Evolutionary conservation across 2,113 vertebrate species (phyloP).

Genomic region (Manacus vitellinus): DNA sequence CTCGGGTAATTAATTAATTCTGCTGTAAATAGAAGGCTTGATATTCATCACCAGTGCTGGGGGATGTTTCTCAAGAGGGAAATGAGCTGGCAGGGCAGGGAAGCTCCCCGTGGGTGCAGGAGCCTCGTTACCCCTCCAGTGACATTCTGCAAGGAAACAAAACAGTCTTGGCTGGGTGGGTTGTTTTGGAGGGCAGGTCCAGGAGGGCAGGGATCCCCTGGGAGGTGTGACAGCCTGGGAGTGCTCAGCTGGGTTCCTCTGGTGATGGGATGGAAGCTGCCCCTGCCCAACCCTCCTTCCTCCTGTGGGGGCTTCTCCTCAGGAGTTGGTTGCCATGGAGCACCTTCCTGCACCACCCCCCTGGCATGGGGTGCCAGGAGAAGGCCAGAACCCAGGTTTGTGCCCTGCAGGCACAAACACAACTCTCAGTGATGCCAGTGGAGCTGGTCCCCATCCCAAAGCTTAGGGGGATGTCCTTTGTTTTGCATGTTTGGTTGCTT

Average conservation of each 20-base stretch:
- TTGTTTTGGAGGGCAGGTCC: background rate
- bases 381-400: background rate
- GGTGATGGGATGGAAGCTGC: background rate
- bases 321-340: fast-evolving
- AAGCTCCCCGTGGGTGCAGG: background rate
- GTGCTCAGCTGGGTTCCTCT: fast-evolving
- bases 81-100: background rate
- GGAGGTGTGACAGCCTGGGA: background rate
- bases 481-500: background rate
- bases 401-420: background rate
- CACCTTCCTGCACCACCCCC: background rate
- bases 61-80: background rate
- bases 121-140: background rate
- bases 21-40: slow-evolving; percentile 23
- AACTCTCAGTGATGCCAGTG: fast-evolving
- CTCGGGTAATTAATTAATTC: slow-evolving; percentile 35
- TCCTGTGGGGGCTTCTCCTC: background rate
- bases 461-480: background rate
- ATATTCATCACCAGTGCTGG: background rate
- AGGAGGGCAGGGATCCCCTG: background rate
- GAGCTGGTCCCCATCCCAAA: background rate
- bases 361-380: background rate
- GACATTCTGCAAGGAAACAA: background rate
- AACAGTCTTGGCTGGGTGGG: background rate
- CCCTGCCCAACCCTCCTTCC: background rate